Evolutionary conservation across 2,797 vertebrate species (phyloP).

Genomic region (Tragopan temminckii): DNA sequence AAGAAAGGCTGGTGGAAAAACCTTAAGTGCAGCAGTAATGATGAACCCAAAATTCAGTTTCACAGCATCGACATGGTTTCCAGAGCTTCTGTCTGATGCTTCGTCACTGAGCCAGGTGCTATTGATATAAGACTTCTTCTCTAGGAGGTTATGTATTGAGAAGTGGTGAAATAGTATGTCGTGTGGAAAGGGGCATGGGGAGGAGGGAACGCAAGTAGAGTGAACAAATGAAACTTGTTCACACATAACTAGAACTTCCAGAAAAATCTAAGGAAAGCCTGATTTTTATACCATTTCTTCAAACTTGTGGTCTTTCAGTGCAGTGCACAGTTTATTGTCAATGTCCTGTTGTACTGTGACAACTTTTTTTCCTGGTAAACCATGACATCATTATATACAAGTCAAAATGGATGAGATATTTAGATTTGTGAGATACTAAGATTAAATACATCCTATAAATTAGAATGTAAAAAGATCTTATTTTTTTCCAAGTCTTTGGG

Average conservation of each 20-base stretch:
- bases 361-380: background rate
- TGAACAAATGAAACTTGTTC: background rate
- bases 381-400: background rate
- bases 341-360: background rate
- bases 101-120: background rate
- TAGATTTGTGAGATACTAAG: background rate
- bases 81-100: background rate
- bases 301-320: background rate
- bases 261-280: background rate
- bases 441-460: slow-evolving; percentile 44
- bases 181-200: rapidly evolving
- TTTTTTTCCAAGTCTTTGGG: background rate
- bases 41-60: background rate
- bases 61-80: slow-evolving; percentile 3
- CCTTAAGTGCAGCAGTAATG: slow-evolving; percentile 15
- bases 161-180: background rate
- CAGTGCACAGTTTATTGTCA: background rate
- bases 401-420: slow-evolving; percentile 21
- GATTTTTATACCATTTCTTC: background rate
- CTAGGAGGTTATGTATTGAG: background rate
- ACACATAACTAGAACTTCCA: background rate
- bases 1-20: background rate
- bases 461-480: slow-evolving; percentile 39
- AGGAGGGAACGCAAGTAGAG: background rate
- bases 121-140: background rate